Evolutionary conservation across 2,888 invertebrate species (phyloP).

Genomic region (Meghimatium bilineatum): DNA sequence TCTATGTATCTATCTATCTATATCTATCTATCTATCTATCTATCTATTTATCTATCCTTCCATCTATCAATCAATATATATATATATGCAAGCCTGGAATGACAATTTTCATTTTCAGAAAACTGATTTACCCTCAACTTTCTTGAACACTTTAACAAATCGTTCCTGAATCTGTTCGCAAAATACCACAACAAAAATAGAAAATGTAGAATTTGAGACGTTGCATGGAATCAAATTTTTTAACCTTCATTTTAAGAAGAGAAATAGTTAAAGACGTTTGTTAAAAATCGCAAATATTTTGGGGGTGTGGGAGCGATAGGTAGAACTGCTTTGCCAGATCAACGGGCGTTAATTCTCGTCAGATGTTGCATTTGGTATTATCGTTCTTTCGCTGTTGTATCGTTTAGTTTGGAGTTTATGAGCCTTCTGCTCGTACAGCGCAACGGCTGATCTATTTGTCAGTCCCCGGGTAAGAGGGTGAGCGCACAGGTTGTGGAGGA

Average conservation of each 20-base stretch:
- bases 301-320: constrained; percentile 22
- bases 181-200: neutral
- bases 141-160: neutral
- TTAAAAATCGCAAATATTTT: constrained; percentile 9
- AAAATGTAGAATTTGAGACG: neutral
- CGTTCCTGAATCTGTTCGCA: neutral
- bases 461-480: constrained; percentile 2
- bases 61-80: no score
- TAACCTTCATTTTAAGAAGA: neutral
- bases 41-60: no score
- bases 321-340: constrained; percentile 26
- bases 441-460: constrained; percentile 36
- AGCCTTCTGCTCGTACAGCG: constrained; percentile 18
- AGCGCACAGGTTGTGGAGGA: neutral
- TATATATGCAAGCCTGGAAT: neutral
- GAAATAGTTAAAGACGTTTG: constrained; percentile 9
- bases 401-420: constrained; percentile 28
- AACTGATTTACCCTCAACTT: neutral
- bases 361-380: constrained; percentile 43
- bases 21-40: no score
- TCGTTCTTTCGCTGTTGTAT: constrained; percentile 31
- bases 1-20: no score
- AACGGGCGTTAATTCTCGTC: constrained; percentile 42
- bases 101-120: neutral
- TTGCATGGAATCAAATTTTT: neutral